Evolutionary conservation across 2,113 vertebrate genomes (phyloP).

Genomic region (Tetrax tetrax): DNA sequence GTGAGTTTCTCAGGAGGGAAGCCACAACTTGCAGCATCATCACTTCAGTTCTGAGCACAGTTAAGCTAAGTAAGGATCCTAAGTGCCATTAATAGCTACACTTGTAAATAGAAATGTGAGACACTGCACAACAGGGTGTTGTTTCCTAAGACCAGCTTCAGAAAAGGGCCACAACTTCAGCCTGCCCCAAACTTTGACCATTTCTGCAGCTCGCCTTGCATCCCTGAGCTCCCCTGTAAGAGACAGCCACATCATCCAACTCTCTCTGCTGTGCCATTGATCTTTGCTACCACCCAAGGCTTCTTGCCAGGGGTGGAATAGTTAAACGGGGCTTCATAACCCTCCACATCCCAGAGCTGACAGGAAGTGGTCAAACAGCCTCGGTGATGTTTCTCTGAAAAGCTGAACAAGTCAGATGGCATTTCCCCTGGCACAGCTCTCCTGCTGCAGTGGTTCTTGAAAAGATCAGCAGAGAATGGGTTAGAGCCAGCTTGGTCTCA

Average conservation of each 20-base stretch:
- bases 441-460: neutral
- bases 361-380: neutral
- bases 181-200: neutral
- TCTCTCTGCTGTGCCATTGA: accelerated
- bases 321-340: neutral
- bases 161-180: neutral
- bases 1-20: neutral
- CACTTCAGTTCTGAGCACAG: neutral
- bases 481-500: neutral
- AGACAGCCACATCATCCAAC: neutral
- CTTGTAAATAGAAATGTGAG: neutral
- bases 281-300: neutral
- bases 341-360: neutral
- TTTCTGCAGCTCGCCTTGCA: neutral
- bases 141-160: neutral
- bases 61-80: neutral
- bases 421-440: neutral
- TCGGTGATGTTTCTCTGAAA: neutral
- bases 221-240: neutral
- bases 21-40: constrained; percentile 31
- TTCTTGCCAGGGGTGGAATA: neutral
- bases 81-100: constrained; percentile 18
- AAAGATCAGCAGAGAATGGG: neutral
- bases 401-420: neutral
- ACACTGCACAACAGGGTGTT: neutral